A percentile compares a stretch with the other conserved stretches of the same genome.
Conservation (phyloP, 2,113 vertebrate species). For the Madoqua kirkii region DNA sequence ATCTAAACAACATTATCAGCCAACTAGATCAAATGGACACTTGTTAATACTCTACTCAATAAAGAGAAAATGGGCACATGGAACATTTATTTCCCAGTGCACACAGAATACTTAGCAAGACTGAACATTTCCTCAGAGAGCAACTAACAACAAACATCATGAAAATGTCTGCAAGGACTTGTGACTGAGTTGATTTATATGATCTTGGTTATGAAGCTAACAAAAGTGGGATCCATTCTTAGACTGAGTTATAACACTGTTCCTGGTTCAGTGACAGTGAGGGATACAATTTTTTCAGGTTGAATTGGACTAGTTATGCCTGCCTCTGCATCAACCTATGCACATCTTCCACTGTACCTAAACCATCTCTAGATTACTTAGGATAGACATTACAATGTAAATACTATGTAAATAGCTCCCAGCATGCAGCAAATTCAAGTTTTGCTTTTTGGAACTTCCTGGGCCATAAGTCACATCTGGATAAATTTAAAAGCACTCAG, state of each 20-base stretch:
- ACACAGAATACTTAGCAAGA: not conserved
- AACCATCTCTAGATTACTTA: not conserved
- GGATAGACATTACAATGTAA: not conserved
- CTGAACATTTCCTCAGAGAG: slow-evolving; percentile 77
- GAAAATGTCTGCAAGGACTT: slow-evolving; percentile 94
- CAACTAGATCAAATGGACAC: not conserved
- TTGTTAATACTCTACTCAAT: not conserved
- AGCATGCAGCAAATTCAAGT: not conserved
- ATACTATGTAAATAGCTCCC: not conserved
- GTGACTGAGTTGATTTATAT: slow-evolving; percentile 98
- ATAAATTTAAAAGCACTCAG: not conserved
- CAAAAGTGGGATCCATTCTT: slow-evolving; percentile 87
- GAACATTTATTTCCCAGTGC: not conserved
- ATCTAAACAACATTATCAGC: not conserved
- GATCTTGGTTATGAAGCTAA: slow-evolving; percentile 96
- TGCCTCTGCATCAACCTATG: slow-evolving; percentile 66
- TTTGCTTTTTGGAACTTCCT: not conserved
- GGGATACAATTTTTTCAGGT: slow-evolving; percentile 86
- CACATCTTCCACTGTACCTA: not conserved
- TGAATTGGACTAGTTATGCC: slow-evolving; percentile 77
- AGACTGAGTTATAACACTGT: slow-evolving; percentile 86
- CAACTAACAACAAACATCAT: slow-evolving; percentile 98
- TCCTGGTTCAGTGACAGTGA: slow-evolving; percentile 72
- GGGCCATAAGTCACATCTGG: not conserved
- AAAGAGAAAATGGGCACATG: not conserved